phyloP scores from a whole-genome alignment of 2,888 invertebrate genomes.

The Ormyrus thymus region DNA sequence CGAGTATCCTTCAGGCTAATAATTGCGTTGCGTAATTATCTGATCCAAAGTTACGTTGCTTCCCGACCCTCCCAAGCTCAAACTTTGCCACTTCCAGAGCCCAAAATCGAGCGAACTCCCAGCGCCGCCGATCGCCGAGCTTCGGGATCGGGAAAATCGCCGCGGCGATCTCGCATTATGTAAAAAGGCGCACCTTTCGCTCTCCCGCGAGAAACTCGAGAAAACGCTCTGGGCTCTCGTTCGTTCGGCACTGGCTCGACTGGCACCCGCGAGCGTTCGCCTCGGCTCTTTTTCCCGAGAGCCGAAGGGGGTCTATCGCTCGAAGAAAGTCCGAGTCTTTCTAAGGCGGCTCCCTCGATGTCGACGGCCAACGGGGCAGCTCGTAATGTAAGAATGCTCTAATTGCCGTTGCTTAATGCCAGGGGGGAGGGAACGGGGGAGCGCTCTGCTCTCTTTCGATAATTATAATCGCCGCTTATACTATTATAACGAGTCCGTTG shows the following conservation, averaged over 20 bases:
- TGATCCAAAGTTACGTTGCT: no score
- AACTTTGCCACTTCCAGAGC: no score
- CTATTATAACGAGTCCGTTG: neutral
- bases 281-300: no score
- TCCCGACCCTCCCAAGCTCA: no score
- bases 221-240: constrained; percentile 52
- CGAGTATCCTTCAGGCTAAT: no score
- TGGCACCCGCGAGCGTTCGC: no score
- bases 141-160: constrained; percentile 26
- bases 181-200: constrained; percentile 61
- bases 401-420: neutral
- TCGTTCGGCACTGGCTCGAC: no score
- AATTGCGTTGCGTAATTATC: no score
- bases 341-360: no score
- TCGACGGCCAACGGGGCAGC: neutral
- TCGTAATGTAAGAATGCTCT: neutral
- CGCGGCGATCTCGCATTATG: constrained; percentile 54
- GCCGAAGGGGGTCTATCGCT: constrained; percentile 39
- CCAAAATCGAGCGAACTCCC: no score
- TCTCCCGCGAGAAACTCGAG: constrained; percentile 60
- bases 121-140: no score
- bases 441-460: neutral
- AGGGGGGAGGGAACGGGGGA: neutral
- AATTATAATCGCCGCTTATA: neutral
- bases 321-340: neutral